phyloP scores from a whole-genome alignment of 1,140 invertebrate genomes.

The Drosophila ananassae region DNA sequence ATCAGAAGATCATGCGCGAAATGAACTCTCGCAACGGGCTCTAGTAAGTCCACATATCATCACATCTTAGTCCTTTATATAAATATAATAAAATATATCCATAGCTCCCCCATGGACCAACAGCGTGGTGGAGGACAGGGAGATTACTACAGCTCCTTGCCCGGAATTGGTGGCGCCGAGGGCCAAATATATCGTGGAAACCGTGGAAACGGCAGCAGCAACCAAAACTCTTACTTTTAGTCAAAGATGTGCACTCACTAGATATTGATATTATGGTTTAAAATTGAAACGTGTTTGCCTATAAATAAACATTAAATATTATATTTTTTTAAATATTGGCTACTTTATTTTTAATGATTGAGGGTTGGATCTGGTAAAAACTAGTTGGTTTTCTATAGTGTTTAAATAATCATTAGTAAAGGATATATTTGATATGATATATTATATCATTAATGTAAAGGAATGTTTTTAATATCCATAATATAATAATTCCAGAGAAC shows the following conservation, averaged over 20 bases:
- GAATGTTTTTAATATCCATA: too few species aligned
- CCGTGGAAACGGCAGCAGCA: constrained; percentile 3
- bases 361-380: too few species aligned
- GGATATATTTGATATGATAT: too few species aligned
- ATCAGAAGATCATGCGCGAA: constrained; percentile 51
- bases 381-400: too few species aligned
- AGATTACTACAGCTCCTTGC: constrained; percentile 61
- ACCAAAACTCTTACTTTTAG: constrained; percentile 43
- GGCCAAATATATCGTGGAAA: constrained; percentile 39
- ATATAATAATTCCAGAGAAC: too few species aligned
- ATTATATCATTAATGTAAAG: too few species aligned
- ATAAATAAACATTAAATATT: constrained; percentile 2
- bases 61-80: too few species aligned
- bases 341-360: not conserved
- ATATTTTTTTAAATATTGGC: not conserved
- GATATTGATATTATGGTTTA: not conserved
- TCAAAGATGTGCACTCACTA: not conserved
- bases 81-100: too few species aligned
- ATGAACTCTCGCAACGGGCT: constrained; percentile 73
- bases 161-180: constrained; percentile 57
- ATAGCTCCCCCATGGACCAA: constrained; percentile 54
- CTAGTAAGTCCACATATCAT: constrained; percentile 40
- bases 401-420: too few species aligned
- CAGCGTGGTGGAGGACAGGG: constrained; percentile 55
- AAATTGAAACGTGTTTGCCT: constrained; percentile 4